Base-by-base conservation (phyloP, 1,140 invertebrate genomes). In the Hermetia illucens region DNA sequence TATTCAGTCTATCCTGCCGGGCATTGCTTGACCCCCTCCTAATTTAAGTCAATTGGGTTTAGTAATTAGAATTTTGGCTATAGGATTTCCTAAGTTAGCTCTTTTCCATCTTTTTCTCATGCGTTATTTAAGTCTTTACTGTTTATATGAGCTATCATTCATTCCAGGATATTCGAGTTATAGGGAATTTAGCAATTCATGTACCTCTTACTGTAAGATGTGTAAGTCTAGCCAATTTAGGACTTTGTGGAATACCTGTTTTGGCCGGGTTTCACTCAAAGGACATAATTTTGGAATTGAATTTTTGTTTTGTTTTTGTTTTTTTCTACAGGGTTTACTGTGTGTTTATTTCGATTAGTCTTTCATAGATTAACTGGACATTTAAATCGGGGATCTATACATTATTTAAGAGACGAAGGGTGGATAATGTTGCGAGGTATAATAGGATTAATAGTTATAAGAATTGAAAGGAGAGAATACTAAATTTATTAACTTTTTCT, bases 31-130 rank as follows among this genome's bases (percentile, higher is more conserved):
- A n/a, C n/a, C 74, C 54, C 58, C 73, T 41, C 76, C 74, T 9
- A 77, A 73, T 30, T 65, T 78, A 58, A 62, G 76, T 53, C 76
- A 75, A 66, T 69, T 75, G 54, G 61, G 64, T 53, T 73, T n/a
- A n/a, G n/a, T n/a, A n/a, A n/a, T n/a, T n/a, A n/a, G n/a, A n/a
- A n/a, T n/a, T n/a, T n/a, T n/a, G 46, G 49, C 53, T 20, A 45
- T 68, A 45, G 51, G 46, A 1, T 48, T 52, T 38, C 42, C 40
- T 32, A 42, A 55, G 44, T 53, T 70, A 44, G 53, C 64, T 45
- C 74, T 69, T 65, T 72, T 71, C 55, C 70, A 75, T 69, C 51
- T 75, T 45, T 47, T 72, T 60, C 49, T 39, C 70, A 74, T 68
- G 71, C 71, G 37, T 54, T 73, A 60, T 74, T 74, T 69, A 73